Evolutionary conservation across 2,888 invertebrate genomes (phyloP).

Genomic region (Chalcis sispes): DNA sequence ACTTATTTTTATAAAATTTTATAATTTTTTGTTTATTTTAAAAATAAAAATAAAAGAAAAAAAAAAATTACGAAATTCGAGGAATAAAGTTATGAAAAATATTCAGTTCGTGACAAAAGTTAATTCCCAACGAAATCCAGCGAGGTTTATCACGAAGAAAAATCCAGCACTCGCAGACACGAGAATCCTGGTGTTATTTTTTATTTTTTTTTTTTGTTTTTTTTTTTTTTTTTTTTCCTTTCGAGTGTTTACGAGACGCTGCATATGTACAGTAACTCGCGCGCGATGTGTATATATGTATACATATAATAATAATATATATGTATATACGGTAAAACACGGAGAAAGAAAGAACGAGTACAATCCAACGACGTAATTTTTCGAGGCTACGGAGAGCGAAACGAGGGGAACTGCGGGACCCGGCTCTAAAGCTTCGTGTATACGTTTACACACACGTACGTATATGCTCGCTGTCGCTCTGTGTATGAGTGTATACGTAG

Average conservation of each 20-base stretch:
- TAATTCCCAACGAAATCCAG: slow-evolving; percentile 31
- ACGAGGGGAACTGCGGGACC: not conserved
- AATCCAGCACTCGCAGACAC: slow-evolving; percentile 21
- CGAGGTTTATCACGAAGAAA: slow-evolving; percentile 7
- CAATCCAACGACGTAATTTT: slow-evolving; percentile 38
- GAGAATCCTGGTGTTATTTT: slow-evolving; percentile 28
- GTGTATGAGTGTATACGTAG: slow-evolving; percentile 25
- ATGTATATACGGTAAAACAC: not conserved
- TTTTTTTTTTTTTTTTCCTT: too few species aligned
- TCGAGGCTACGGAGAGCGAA: slow-evolving; percentile 19
- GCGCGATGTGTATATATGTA: not conserved
- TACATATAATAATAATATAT: too few species aligned
- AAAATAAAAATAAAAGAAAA: not conserved
- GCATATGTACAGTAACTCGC: slow-evolving; percentile 9
- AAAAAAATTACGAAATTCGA: not conserved
- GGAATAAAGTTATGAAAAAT: not conserved
- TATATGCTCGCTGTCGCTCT: slow-evolving; percentile 17
- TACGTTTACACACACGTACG: not conserved
- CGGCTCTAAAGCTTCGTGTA: too few species aligned
- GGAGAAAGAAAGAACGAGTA: not conserved
- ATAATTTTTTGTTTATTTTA: not conserved
- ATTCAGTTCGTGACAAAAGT: slow-evolving; percentile 7
- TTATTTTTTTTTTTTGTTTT: too few species aligned
- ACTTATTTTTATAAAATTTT: too few species aligned
- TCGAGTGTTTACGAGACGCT: slow-evolving; percentile 48